Evolutionary conservation across 2,888 invertebrate genomes (phyloP).

Genomic region (Apodemia zela): DNA sequence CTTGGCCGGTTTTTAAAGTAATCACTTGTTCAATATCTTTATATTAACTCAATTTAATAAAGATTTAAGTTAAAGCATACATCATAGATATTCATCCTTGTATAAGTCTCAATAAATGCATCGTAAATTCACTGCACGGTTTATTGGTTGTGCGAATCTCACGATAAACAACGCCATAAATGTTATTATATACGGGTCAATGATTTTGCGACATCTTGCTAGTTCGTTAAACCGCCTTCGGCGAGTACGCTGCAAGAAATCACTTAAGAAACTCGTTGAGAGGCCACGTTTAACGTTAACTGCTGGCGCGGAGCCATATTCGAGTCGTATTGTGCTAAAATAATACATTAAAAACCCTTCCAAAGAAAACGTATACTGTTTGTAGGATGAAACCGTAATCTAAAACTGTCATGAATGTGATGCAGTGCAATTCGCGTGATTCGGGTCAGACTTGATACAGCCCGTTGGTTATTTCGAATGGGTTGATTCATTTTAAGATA

Average conservation of each 20-base stretch:
- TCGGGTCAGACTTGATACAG: slow-evolving; percentile 51
- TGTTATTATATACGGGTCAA: slow-evolving; percentile 66
- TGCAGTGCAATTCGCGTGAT: slow-evolving; percentile 41
- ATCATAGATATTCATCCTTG: too few species aligned
- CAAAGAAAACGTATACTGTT: slow-evolving; percentile 57
- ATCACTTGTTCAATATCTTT: too few species aligned
- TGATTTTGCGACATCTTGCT: slow-evolving; percentile 64
- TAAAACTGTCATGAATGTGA: slow-evolving; percentile 45
- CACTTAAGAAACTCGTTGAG: slow-evolving; percentile 65
- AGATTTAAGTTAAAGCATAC: too few species aligned
- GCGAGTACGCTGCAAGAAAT: slow-evolving; percentile 63
- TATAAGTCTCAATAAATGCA: too few species aligned
- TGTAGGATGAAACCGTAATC: slow-evolving; percentile 44
- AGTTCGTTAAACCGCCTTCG: slow-evolving; percentile 64
- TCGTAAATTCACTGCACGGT: slow-evolving; percentile 22
- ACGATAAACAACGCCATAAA: slow-evolving; percentile 60
- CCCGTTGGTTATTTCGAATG: slow-evolving; percentile 12
- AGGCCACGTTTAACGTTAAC: slow-evolving; percentile 68
- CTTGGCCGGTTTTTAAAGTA: too few species aligned
- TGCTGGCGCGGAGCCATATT: slow-evolving; percentile 62
- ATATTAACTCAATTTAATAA: too few species aligned
- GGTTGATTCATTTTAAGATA: slow-evolving; percentile 15
- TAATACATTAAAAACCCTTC: slow-evolving; percentile 72
- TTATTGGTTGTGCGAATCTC: slow-evolving; percentile 41
- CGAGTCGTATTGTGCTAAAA: slow-evolving; percentile 63